Conservation (phyloP, 2,113 vertebrate genomes). For the Pedetes capensis region DNA sequence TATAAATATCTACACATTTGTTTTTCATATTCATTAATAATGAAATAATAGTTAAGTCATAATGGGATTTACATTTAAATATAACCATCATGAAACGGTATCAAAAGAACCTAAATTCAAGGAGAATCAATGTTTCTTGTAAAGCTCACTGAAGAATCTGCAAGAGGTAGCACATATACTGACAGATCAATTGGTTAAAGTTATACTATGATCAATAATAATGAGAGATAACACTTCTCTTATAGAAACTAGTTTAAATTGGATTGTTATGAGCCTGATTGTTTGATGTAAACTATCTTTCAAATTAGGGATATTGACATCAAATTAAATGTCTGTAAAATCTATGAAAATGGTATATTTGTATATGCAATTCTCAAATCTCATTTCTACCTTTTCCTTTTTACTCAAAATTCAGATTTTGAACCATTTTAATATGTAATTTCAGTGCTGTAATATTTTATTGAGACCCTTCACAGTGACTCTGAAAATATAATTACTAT, state of each 20-base stretch:
- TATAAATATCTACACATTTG: neutral
- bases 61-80: neutral
- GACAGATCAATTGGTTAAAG: conserved; percentile 59
- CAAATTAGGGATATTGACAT: too few relatives aligned
- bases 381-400: neutral
- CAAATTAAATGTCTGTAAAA: too few relatives aligned
- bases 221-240: conserved; percentile 53
- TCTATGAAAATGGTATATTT: too few relatives aligned
- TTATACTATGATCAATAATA: conserved; percentile 28
- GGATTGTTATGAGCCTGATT: conserved; percentile 25
- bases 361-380: conserved; percentile 60
- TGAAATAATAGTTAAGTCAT: neutral
- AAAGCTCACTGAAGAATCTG: conserved; percentile 1
- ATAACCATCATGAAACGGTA: neutral
- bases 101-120: neutral
- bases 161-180: neutral
- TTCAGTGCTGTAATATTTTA: neutral
- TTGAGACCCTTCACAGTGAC: neutral
- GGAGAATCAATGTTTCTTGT: neutral
- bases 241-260: conserved; percentile 61
- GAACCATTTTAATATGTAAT: neutral
- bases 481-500: neutral
- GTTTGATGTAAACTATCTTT: conserved; percentile 73
- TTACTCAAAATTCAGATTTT: neutral
- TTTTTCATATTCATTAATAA: neutral